Percentiles rank a stretch among this genome's conserved stretches.
Evolutionary conservation across 2,888 invertebrate genomes (phyloP).

Genomic region (Eilema sororculum): DNA sequence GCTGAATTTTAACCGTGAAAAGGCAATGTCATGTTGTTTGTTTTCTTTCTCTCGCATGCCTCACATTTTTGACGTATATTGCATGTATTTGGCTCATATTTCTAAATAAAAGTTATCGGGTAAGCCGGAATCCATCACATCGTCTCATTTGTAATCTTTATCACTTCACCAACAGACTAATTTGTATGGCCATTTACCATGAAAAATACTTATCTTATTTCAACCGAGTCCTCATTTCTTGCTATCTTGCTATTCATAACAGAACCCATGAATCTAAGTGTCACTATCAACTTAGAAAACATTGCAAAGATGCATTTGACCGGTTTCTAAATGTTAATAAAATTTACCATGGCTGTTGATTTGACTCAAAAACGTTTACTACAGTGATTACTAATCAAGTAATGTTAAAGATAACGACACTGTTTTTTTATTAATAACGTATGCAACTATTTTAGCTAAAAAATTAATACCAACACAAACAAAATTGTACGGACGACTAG

Average conservation of each 20-base stretch:
- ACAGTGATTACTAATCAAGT: neutral
- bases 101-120: constrained; percentile 50
- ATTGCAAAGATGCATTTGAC: constrained; percentile 78
- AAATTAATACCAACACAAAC: neutral
- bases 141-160: constrained; percentile 59
- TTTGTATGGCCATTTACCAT: constrained; percentile 80
- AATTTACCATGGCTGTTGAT: constrained; percentile 8
- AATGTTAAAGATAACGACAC: constrained; percentile 10
- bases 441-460: neutral
- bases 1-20: constrained; percentile 34
- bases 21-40: constrained; percentile 66
- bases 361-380: neutral
- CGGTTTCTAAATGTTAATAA: constrained; percentile 7
- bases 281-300: constrained; percentile 67
- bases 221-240: constrained; percentile 35
- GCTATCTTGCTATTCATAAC: constrained; percentile 52
- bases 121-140: constrained; percentile 66
- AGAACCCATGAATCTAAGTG: constrained; percentile 39
- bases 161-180: constrained; percentile 73
- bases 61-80: constrained; percentile 59
- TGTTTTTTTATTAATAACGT: neutral
- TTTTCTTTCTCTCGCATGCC: constrained; percentile 68
- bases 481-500: neutral
- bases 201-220: constrained; percentile 29
- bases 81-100: constrained; percentile 64